Evolutionary conservation across 64 coral and sea anemone genomes (phyloP).

Genomic region (Dendronephthya gigantea): DNA sequence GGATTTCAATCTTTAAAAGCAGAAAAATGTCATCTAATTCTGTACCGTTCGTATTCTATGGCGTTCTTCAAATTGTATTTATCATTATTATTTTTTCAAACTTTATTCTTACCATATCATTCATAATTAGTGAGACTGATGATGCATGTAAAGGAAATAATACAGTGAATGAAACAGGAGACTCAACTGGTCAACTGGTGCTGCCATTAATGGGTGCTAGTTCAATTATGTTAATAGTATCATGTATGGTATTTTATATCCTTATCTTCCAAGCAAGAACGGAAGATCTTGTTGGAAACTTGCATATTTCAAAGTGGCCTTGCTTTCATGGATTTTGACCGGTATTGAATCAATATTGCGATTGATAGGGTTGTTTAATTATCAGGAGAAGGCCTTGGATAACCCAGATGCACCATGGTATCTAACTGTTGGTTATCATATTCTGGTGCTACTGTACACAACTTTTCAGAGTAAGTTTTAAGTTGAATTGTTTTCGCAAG

Average conservation of each 20-base stretch:
- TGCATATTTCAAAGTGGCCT: not conserved
- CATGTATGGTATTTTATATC: not conserved
- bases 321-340: conserved; percentile 3
- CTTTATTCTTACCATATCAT: not conserved
- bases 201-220: not conserved
- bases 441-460: not conserved
- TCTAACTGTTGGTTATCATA: not conserved
- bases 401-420: not conserved
- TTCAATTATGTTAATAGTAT: not conserved
- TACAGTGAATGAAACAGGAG: not conserved
- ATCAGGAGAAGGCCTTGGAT: not conserved
- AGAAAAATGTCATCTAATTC: not conserved
- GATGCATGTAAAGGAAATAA: not conserved
- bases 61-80: not conserved
- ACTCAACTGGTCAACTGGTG: not conserved
- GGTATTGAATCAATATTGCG: conserved; percentile 6
- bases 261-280: not conserved
- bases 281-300: not conserved
- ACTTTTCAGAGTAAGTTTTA: not conserved
- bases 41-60: not conserved
- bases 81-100: not conserved
- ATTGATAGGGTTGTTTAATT: not conserved
- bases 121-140: not conserved
- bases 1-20: no score
- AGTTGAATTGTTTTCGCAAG: not conserved